These are phyloP conservation scores for Habroteleia sp. DNA, from an alignment of 2,888 invertebrate species.

Conservation along the genomic window DNA sequence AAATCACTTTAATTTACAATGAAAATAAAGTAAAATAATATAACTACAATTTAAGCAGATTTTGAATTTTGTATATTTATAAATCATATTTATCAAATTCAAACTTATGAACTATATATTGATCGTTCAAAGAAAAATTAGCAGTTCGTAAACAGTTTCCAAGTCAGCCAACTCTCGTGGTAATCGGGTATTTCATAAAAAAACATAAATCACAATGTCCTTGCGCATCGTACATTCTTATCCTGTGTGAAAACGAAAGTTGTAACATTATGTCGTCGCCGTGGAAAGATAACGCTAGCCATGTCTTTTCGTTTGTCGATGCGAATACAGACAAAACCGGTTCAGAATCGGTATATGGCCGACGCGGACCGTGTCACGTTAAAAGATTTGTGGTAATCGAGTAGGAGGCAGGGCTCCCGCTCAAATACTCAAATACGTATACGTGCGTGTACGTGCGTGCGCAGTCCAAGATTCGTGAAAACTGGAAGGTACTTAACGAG, in stretches of 20 bases:
- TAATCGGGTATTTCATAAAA: constrained; percentile 59
- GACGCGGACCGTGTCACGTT: constrained; percentile 63
- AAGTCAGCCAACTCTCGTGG: constrained; percentile 16
- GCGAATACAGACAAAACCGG: constrained; percentile 69
- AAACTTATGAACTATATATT: too few relatives aligned
- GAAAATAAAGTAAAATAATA: too few relatives aligned
- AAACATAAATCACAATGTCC: constrained; percentile 55
- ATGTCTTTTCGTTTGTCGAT: constrained; percentile 66
- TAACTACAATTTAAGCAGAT: too few relatives aligned
- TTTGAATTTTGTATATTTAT: too few relatives aligned
- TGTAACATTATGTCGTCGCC: constrained; percentile 70
- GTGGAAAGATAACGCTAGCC: constrained; percentile 62
- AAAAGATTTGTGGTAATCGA: constrained; percentile 67
- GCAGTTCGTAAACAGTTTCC: too few relatives aligned
- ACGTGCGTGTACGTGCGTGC: constrained; percentile 15
- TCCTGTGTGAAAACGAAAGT: constrained; percentile 74
- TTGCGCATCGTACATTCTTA: constrained; percentile 66
- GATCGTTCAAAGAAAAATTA: too few relatives aligned
- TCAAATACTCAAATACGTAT: constrained; percentile 35
- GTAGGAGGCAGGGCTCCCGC: constrained; percentile 66
- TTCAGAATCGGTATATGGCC: constrained; percentile 70
- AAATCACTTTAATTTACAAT: too few relatives aligned
- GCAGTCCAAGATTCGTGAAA: constrained; percentile 60
- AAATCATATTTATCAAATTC: too few relatives aligned
- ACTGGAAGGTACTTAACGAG: constrained; percentile 66